Evolutionary conservation across 37 sponge, comb jelly and placozoan species (phyloP).

Genomic region (Halichondria panicea): DNA sequence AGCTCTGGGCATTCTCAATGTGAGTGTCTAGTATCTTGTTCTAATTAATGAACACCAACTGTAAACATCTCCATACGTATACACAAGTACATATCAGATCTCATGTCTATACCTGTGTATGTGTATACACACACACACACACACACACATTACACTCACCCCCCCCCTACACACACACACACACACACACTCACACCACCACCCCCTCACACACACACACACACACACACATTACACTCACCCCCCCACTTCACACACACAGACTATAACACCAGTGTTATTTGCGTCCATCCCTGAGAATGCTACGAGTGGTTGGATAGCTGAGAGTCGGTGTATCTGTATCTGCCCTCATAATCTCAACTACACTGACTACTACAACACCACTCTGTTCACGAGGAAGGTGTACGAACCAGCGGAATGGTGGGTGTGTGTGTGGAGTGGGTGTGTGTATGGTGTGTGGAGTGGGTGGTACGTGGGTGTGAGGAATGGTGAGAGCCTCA

Average conservation of each 20-base stretch:
- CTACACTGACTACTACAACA: slow-evolving; percentile 30
- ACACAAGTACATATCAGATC: slow-evolving; percentile 11
- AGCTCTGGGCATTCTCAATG: slow-evolving; percentile 19
- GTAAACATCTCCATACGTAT: no score
- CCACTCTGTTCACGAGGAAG: slow-evolving; percentile 46
- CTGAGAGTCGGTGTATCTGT: slow-evolving; percentile 63
- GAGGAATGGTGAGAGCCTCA: not conserved
- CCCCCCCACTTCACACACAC: not conserved
- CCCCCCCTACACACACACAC: slow-evolving; percentile 13
- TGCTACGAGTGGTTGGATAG: not conserved
- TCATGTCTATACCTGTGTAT: no score
- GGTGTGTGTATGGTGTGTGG: slow-evolving; percentile 22
- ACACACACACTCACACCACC: slow-evolving; percentile 14
- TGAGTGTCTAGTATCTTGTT: not conserved
- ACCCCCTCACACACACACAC: not conserved
- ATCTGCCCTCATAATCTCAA: slow-evolving; percentile 69
- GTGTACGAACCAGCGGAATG: slow-evolving; percentile 52
- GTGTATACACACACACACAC: slow-evolving; percentile 32
- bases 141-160: not conserved
- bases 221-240: not conserved
- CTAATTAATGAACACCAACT: no score
- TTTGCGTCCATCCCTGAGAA: slow-evolving; percentile 9
- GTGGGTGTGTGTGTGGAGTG: no score
- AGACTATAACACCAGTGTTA: slow-evolving; percentile 9
- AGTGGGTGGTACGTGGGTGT: slow-evolving; percentile 6